Evolutionary conservation across 2,797 vertebrate species (phyloP).

Genomic region (Melanogrammus aeglefinus): DNA sequence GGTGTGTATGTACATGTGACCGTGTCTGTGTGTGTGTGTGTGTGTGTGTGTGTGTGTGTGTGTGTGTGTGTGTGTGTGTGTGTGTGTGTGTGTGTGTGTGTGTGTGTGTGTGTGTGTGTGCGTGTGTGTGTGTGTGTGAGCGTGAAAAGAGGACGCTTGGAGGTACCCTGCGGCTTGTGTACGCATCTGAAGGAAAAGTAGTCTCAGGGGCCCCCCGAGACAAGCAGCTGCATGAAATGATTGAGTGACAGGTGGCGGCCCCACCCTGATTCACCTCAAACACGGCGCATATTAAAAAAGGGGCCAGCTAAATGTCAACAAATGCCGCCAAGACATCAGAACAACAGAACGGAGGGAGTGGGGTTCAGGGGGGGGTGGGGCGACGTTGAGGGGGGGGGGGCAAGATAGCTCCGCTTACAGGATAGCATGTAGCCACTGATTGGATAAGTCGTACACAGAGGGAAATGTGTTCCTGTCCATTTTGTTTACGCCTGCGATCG

Average conservation of each 20-base stretch:
- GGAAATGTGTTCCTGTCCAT: no score
- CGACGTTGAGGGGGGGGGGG: no score
- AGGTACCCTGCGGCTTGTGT: slow-evolving; percentile 60
- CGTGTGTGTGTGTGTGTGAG: slow-evolving; percentile 24
- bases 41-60: not conserved
- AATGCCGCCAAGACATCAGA: slow-evolving; percentile 39
- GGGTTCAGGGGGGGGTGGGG: slow-evolving; percentile 11
- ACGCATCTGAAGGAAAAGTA: slow-evolving; percentile 52
- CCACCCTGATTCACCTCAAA: slow-evolving; percentile 53
- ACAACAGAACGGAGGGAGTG: slow-evolving; percentile 9
- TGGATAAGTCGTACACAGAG: no score
- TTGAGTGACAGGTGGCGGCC: slow-evolving; percentile 59
- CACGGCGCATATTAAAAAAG: slow-evolving; percentile 37
- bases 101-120: no score
- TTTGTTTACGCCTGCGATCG: no score
- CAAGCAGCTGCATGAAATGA: slow-evolving; percentile 68
- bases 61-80: no score
- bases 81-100: no score
- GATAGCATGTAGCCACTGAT: no score
- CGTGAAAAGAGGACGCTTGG: slow-evolving; percentile 62
- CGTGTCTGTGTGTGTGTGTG: no score
- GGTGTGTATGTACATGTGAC: not conserved
- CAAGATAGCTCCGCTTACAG: no score
- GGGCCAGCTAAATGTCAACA: slow-evolving; percentile 55
- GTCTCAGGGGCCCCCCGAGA: slow-evolving; percentile 51